Evolutionary conservation across 2,797 vertebrate species (phyloP).

Genomic region (Brachymystax lenok): DNA sequence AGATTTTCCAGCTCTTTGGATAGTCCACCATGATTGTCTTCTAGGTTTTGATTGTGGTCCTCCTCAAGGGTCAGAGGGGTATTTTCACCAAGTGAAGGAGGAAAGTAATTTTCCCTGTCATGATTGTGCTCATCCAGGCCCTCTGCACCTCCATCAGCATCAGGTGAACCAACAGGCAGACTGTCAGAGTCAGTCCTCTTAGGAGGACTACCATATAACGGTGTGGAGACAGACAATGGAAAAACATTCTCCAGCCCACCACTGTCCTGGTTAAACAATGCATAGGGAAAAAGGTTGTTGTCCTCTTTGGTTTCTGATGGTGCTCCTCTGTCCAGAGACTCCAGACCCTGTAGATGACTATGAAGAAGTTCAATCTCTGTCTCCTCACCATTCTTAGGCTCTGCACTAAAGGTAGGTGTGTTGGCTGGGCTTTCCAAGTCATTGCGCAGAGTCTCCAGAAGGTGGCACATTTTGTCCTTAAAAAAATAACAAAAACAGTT

Average conservation of each 20-base stretch:
- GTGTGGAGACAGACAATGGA: constrained; percentile 36
- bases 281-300: constrained; percentile 27
- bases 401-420: constrained; percentile 28
- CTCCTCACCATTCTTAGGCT: constrained; percentile 23
- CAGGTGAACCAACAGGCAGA: constrained; percentile 16
- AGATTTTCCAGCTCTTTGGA: constrained; percentile 66
- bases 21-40: constrained; percentile 26
- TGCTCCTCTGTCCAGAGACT: constrained; percentile 20
- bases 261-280: constrained; percentile 16
- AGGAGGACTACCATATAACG: constrained; percentile 13
- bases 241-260: constrained; percentile 14
- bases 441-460: constrained; percentile 82
- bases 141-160: constrained; percentile 22
- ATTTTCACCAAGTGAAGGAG: constrained; percentile 10
- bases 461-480: constrained; percentile 89
- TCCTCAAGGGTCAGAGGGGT: constrained; percentile 30
- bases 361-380: constrained; percentile 33
- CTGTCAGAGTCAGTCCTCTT: constrained; percentile 22
- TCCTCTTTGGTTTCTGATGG: constrained; percentile 47
- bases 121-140: neutral
- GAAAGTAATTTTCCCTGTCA: constrained; percentile 5
- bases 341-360: constrained; percentile 40
- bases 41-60: constrained; percentile 21
- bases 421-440: constrained; percentile 75
- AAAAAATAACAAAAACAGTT: constrained; percentile 39